Base-by-base conservation (phyloP, 1,140 invertebrate genomes). In the Trachymyrmex septentrionalis region DNA sequence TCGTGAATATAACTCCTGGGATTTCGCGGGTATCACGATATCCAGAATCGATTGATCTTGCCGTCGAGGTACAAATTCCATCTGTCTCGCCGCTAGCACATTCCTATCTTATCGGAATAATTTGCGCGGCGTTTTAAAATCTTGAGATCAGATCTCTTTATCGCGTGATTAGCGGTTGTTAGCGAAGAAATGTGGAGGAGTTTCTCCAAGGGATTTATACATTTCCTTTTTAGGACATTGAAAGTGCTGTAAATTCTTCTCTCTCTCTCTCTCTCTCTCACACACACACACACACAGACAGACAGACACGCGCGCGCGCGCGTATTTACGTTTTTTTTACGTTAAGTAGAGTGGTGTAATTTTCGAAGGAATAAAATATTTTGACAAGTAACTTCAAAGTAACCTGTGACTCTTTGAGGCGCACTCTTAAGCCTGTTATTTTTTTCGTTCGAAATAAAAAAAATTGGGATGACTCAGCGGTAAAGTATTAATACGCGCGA, bases 51-150 rank as follows among this genome's bases (percentile, higher is more conserved):
- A 76, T 16, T 38, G 63, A 66, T 67, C 14, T n/a, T 19, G 24
- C 1, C 27, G 24, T 5, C 38, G 21, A 19, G 21, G 59, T 80
- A 14, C 48, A 69, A 69, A 80, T 24, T 80, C 30, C 63, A 4
- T 44, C 19, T 44, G 16, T 5, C 16, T 66, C 63, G 10, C 27
- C 27, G 10, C 3, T 3, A 12, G 16, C 76, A 16, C 77, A 73
- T 84, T 73, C 38, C 34, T 82, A 73, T 73, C 80, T 84, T 84
- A 84, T 84, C 80, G 69, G 19, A 34, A 24, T n/a, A 72, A 57
- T 50, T 72, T n/a, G 2, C 50, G 64, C 76, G 59, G 19, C 27
- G 50, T 55, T 9, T 55, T 21, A 55, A 24, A 38, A 71, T 71
- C 4, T 19, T 6, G 4, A 16, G 5, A 9, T 6, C 0, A 16